Conservation (phyloP, 2,113 vertebrate species). For the Esox niger region DNA sequence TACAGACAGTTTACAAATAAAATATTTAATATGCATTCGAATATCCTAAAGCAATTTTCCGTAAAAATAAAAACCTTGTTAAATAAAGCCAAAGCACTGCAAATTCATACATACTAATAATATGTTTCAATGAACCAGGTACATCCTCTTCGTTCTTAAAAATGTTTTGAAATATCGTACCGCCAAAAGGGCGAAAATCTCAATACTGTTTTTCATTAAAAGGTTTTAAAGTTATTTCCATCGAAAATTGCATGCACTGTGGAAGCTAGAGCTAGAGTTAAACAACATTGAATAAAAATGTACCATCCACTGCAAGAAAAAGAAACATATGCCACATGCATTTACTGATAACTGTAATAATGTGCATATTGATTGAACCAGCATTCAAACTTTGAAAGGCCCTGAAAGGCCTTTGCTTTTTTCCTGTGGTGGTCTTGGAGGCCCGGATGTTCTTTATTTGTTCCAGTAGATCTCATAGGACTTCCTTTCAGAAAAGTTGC, state of each 20-base stretch:
- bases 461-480: conserved; percentile 72
- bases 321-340: background rate
- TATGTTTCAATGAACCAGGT: background rate
- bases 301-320: background rate
- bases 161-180: background rate
- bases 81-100: background rate
- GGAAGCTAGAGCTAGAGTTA: background rate
- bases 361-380: background rate
- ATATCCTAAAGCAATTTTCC: no score
- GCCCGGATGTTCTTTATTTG: conserved; percentile 48
- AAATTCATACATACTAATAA: background rate
- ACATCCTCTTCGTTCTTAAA: background rate
- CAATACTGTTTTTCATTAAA: background rate
- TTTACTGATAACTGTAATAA: background rate
- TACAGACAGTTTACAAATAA: background rate
- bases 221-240: background rate
- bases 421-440: background rate
- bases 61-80: no score
- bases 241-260: background rate
- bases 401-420: background rate
- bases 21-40: background rate
- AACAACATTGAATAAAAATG: background rate
- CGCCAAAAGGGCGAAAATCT: background rate
- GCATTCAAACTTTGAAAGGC: background rate
- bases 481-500: conserved; percentile 52